Conservation (phyloP, 1,140 invertebrate species). For the Lepidurus apus region DNA sequence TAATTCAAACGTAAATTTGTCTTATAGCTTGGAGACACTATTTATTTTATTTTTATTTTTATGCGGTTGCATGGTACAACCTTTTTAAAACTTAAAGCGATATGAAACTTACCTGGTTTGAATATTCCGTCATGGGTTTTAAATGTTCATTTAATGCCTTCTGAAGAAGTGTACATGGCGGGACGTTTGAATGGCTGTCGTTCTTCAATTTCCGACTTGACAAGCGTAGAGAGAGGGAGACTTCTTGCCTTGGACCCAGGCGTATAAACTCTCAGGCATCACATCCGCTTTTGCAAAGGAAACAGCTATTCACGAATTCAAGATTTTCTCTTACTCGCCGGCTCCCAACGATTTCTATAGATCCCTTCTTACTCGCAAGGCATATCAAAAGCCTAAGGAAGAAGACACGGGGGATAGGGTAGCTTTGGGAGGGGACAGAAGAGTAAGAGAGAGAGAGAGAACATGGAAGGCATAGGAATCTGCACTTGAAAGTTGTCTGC, state of each 20-base stretch:
- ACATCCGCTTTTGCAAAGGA: background rate
- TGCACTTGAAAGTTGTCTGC: too few relatives aligned
- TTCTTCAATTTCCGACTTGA: constrained; percentile 22
- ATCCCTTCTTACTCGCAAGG: background rate
- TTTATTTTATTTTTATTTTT: background rate
- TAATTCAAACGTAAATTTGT: background rate
- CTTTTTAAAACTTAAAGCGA: background rate
- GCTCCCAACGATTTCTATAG: background rate
- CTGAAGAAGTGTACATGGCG: background rate
- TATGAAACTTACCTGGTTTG: background rate
- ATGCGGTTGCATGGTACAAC: too few relatives aligned
- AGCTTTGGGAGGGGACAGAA: background rate
- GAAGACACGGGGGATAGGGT: too few relatives aligned
- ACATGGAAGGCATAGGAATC: too few relatives aligned
- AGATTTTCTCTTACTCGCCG: background rate
- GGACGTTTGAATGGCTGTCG: background rate
- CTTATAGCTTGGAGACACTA: background rate
- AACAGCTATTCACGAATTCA: background rate
- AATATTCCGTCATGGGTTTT: constrained; percentile 8
- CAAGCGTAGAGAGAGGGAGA: background rate
- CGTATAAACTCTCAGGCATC: background rate
- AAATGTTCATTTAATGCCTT: background rate
- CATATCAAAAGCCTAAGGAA: too few relatives aligned
- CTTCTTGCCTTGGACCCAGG: background rate
- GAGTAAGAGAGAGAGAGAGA: too few relatives aligned